Conservation (phyloP, 2,797 vertebrate species). For the Mus caroli region DNA sequence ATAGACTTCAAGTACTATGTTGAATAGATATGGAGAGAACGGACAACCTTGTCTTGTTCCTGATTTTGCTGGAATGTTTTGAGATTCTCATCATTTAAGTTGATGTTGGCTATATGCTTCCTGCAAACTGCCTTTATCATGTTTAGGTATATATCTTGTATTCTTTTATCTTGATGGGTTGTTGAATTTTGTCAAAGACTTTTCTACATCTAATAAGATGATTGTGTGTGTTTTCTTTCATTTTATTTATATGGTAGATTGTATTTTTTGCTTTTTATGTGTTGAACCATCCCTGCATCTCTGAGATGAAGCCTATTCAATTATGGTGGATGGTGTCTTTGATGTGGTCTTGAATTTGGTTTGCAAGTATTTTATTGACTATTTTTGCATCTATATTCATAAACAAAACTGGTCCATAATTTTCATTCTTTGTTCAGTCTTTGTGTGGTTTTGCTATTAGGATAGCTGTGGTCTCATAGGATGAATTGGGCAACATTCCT, state of each 20-base stretch:
- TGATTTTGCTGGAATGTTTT: neutral
- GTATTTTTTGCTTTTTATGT: neutral
- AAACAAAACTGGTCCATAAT: neutral
- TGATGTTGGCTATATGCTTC: neutral
- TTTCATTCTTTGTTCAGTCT: neutral
- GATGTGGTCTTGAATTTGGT: neutral
- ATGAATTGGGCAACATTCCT: neutral
- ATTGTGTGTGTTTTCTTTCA: neutral
- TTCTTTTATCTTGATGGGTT: neutral
- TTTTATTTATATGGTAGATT: neutral
- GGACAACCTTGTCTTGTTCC: neutral
- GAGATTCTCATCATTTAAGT: neutral
- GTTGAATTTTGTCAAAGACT: neutral
- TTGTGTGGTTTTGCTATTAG: neutral
- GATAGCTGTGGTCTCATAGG: neutral
- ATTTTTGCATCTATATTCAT: neutral
- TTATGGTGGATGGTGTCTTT: neutral
- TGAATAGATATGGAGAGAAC: neutral
- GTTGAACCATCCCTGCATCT: neutral
- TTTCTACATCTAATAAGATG: neutral
- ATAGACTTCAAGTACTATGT: neutral
- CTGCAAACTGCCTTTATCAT: neutral
- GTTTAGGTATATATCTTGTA: neutral
- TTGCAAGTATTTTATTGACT: neutral
- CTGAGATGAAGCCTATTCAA: neutral